Base-by-base conservation (phyloP, 2,888 invertebrate genomes). In the Polymixis flavicincta region DNA sequence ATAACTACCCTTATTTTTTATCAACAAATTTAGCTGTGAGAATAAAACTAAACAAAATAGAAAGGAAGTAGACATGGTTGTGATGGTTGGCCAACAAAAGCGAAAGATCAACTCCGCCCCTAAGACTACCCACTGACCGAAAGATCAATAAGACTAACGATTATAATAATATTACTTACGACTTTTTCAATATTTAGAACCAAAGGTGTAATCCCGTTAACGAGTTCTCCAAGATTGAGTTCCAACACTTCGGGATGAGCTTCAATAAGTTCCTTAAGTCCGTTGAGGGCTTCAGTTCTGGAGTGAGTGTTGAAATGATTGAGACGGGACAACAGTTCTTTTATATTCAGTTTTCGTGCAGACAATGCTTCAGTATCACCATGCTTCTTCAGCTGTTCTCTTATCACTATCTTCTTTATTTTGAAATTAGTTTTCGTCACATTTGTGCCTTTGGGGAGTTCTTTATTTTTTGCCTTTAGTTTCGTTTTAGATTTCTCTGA, bases 401-500 rank as follows among this genome's bases (percentile, higher is more conserved):
- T 97, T 57, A 99, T 97, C 4, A 98, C 97, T 85, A 99, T 99
- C 90, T 98, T 98, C 89, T 98, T 98, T 0, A 99, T 97, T 97
- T 99, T 99, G 89, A 99, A 99, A 88, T 98, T 97, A 0, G 98
- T 98, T 92, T 98, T 98, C 0, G 99, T 99, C 8, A 98, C 97
- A 97, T 99, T 99, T 70, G 98, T 97, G 13, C 98, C 98, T 96
- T 98, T 99, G 0, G 98, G 98, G 70, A 99, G 93, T 90, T 97
- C 97, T 93, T 98, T 97, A 68, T 63, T 71, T 76, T 98, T 98
- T 32, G 97, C 97, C 94, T 99, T 99, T 52, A 99, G 93, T 92
- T 99, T 99, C 0, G 98, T 98, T 97, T 99, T 99, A 0, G 98
- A 97, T 91, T 98, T 99, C 92, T 99, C 99, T 0, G 98, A 97